A percentile compares a stretch with the other conserved stretches of the same genome.
Evolutionary conservation across 1,140 invertebrate genomes (phyloP).

Genomic region (Cylas formicarius): DNA sequence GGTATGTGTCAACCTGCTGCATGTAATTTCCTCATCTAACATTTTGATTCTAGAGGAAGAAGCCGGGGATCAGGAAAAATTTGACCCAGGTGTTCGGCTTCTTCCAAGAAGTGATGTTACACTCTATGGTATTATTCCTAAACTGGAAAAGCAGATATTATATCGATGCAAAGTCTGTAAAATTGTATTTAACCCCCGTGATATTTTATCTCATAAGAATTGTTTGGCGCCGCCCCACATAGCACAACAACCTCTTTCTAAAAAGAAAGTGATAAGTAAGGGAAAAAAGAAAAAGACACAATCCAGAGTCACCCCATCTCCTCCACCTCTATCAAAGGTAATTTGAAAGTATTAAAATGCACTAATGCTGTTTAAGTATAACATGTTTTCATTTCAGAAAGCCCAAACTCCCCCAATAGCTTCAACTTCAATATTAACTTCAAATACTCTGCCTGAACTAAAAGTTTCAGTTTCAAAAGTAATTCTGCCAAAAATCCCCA

Average conservation of each 20-base stretch:
- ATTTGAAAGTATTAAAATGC: too few species aligned
- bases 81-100: slow-evolving; percentile 22
- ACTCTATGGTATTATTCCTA: slow-evolving; percentile 31
- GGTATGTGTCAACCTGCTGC: background rate
- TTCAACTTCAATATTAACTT: background rate
- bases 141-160: slow-evolving; percentile 30
- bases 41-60: background rate
- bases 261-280: slow-evolving; percentile 31
- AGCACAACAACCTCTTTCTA: slow-evolving; percentile 17
- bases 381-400: slow-evolving; percentile 17
- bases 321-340: too few species aligned
- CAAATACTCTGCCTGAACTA: slow-evolving; percentile 7
- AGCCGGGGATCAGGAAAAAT: slow-evolving; percentile 3
- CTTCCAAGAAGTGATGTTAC: slow-evolving; percentile 29
- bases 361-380: too few species aligned
- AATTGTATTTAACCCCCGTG: slow-evolving; percentile 28
- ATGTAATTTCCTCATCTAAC: background rate
- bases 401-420: slow-evolving; percentile 17
- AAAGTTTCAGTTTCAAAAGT: slow-evolving; percentile 20
- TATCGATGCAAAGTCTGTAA: slow-evolving; percentile 29
- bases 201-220: slow-evolving; percentile 26
- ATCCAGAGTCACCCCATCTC: slow-evolving; percentile 11
- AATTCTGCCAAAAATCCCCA: slow-evolving; percentile 17
- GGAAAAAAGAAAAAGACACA: slow-evolving; percentile 21
- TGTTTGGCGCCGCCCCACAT: slow-evolving; percentile 22